Base-by-base conservation (phyloP, 2,888 invertebrate species). In the Cerceris ruficornis region DNA sequence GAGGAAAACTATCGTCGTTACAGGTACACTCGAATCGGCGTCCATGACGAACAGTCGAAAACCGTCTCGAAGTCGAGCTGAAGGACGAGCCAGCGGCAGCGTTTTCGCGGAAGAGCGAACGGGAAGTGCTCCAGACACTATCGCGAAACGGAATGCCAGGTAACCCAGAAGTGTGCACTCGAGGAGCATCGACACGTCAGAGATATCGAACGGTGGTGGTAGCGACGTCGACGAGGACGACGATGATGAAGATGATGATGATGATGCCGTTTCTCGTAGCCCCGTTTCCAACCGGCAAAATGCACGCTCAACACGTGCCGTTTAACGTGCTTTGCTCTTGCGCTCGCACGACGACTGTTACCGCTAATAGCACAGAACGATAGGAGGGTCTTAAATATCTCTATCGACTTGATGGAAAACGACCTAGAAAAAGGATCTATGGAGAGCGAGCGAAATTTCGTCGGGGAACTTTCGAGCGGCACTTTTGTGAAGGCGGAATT, bases 91-190 rank as follows among this genome's bases (percentile, higher is more conserved):
- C 6, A 14, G 49, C 14, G 43, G 11, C 54, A 58, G 41, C 49
- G 43, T 73, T 43, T 67, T 43, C 72, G 60, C 70, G 79, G 52
- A 46, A 66, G 66, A 76, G 58, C 62, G 68, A 77, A 52, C 55
- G 57, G 78, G 85, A 80, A 82, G 81, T 79, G 79, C 70, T 75
- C 79, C 80, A 70, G 69, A 79, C 81, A 83, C 85, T 83, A 81
- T 75, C 84, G 61, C 83, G 72, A 79, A 72, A 78, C 79, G 65
- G 83, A 89, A 80, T 89, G 88, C 80, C 67, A 67, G n/a, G 66
- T 79, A 87, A 81, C 77, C 75, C 75, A 77, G 80, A 82, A 78
- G 42, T 41, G 62, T 65, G 67, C 68, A 71, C 54, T 73, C 52
- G 72, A 67, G 71, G 64, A 70, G 74, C 73, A 81, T 82, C 70